phyloP scores from a whole-genome alignment of 2,113 vertebrate species.

The Dinomys branickii region DNA sequence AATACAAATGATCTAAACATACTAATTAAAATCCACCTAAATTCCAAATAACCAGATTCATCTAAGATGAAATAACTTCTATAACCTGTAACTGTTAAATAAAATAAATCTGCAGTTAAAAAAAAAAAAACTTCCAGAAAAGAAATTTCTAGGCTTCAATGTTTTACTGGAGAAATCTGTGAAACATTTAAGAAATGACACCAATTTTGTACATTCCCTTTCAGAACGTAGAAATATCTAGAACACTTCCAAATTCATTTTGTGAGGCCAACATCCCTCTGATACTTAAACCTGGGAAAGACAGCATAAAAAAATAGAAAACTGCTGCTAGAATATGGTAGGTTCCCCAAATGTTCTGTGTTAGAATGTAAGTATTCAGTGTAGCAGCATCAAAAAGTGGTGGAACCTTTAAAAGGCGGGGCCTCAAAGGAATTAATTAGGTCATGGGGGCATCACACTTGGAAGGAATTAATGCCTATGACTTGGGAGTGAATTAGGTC shows the following conservation, averaged over 20 bases:
- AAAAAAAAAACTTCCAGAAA: background rate
- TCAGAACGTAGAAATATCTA: background rate
- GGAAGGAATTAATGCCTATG: background rate
- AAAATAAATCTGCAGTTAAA: background rate
- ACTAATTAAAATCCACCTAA: background rate
- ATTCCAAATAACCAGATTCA: background rate
- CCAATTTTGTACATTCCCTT: background rate
- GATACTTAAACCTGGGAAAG: too few species aligned
- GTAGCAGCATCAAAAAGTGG: background rate
- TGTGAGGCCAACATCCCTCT: background rate
- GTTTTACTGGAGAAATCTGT: background rate
- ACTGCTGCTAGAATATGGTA: background rate
- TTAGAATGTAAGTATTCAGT: background rate
- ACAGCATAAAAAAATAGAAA: background rate
- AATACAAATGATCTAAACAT: background rate
- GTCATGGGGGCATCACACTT: background rate
- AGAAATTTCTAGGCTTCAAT: background rate
- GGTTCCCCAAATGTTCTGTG: background rate
- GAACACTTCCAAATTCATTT: conserved; percentile 34
- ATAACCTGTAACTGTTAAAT: background rate
- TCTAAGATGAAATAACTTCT: background rate
- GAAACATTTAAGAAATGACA: background rate
- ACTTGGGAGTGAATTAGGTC: background rate
- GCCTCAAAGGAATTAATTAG: background rate
- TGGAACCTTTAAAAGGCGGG: background rate